These are phyloP conservation scores for Ischnus inquisitorius DNA, from an alignment of 2,888 invertebrate genomes.

Conservation along the genomic window DNA sequence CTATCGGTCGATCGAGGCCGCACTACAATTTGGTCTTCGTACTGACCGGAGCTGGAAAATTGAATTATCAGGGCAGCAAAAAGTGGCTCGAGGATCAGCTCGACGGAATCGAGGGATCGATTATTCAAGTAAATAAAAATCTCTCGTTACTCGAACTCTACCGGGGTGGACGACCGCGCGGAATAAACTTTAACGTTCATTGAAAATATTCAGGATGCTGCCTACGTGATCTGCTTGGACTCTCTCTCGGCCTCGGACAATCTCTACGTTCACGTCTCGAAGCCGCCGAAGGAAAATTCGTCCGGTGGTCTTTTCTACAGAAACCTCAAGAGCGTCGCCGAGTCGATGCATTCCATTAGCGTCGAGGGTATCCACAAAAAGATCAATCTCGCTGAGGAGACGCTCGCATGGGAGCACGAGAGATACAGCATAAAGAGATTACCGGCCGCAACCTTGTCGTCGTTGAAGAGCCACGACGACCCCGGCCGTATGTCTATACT, in stretches of 20 bases:
- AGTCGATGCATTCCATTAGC: constrained; percentile 83
- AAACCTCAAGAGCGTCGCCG: constrained; percentile 87
- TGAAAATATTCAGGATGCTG: constrained; percentile 90
- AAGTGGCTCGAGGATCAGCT: constrained; percentile 98
- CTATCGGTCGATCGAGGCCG: constrained; percentile 90
- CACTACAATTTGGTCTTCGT: constrained; percentile 94
- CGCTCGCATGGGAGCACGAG: constrained; percentile 98
- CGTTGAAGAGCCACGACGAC: constrained; percentile 90
- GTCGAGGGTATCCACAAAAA: constrained; percentile 95
- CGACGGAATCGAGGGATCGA: constrained; percentile 91
- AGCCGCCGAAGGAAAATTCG: constrained; percentile 95
- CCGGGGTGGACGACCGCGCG: neutral
- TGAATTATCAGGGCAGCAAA: constrained; percentile 98
- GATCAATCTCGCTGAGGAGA: constrained; percentile 97
- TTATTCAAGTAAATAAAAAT: constrained; percentile 89
- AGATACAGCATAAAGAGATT: constrained; percentile 96
- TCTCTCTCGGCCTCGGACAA: constrained; percentile 89
- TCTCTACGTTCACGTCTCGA: constrained; percentile 97
- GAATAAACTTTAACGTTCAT: constrained; percentile 57
- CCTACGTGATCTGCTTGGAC: constrained; percentile 96
- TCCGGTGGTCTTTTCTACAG: constrained; percentile 90
- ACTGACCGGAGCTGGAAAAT: constrained; percentile 95
- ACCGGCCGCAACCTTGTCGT: constrained; percentile 96
- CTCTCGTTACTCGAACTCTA: neutral
- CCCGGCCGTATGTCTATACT: constrained; percentile 88